Base-by-base conservation (phyloP, 2,113 vertebrate species). In the Lophura nycthemera region DNA sequence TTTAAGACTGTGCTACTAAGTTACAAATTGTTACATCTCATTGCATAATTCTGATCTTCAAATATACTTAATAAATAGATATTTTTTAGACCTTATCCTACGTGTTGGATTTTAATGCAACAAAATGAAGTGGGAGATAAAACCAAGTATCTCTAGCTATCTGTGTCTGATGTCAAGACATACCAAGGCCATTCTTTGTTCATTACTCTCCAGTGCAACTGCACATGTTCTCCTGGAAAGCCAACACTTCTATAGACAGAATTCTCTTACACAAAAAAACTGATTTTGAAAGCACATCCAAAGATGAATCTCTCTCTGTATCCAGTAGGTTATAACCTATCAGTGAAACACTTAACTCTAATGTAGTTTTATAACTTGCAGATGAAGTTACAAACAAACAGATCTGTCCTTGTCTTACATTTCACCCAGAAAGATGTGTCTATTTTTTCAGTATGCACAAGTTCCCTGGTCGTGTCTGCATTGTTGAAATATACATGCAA, bases 401-500 rank as follows among this genome's bases (percentile, higher is more conserved):
- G 5, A 65, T 2, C 3, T 81, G 10, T 42, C 13, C 45, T 61
- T 17, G 20, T 83, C 16, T 38, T 34, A 78, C 2, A 18, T 48
- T 75, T 82, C 27, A 15, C 21, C 4, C 21, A 32, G 13, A 40
- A 64, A 64, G 75, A 45, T 87, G 30, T 42, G 85, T 29, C 6
- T 25, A 24, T 42, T 40, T 76, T 89, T 85, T 72, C 29, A 50
- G 22, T 19, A 16, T 29, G 78, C 29, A 63, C 13, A 64, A 63
- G 14, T 9, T 69, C 7, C 19, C 22, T 10, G 56, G 18, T 56
- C 60, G 5, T 40, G 6, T 16, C 18, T 32, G 38, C 9, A 57
- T 73, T 90, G 72, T 83, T 92, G 59, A 90, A 80, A 89, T 72
- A 87, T 21, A 10, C 34, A 48, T 71, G 32, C 16, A 8, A 90